Evolutionary conservation across 2,797 vertebrate genomes (phyloP).

Genomic region (Microctenopoma steveboyesi): DNA sequence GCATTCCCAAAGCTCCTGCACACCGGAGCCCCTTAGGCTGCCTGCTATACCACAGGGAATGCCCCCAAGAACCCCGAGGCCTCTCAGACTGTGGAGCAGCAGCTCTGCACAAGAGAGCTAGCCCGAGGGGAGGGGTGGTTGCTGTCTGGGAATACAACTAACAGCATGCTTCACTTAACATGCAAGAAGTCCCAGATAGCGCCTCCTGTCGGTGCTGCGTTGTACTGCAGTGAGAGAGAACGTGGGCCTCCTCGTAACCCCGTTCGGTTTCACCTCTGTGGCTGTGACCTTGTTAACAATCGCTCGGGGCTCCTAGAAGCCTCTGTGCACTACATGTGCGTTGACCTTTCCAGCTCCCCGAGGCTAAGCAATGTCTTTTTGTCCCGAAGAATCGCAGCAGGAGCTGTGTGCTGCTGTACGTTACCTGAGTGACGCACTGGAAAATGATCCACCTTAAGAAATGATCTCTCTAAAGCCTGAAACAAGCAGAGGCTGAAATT

Average conservation of each 20-base stretch:
- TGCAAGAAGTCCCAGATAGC: slow-evolving; percentile 59
- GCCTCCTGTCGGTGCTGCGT: slow-evolving; percentile 69
- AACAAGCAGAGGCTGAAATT: neutral
- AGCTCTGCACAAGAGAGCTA: slow-evolving; percentile 69
- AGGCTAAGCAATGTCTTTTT: slow-evolving; percentile 68
- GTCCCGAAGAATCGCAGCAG: slow-evolving; percentile 54
- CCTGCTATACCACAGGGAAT: slow-evolving; percentile 76
- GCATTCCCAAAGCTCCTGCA: slow-evolving; percentile 78
- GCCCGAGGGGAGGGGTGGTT: slow-evolving; percentile 58
- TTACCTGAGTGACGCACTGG: slow-evolving; percentile 31
- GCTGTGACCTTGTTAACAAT: slow-evolving; percentile 77
- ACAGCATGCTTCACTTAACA: slow-evolving; percentile 74
- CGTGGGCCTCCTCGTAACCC: slow-evolving; percentile 57
- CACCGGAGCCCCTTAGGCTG: slow-evolving; percentile 77
- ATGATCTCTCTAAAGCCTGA: neutral
- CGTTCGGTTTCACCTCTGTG: slow-evolving; percentile 70
- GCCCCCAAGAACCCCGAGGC: slow-evolving; percentile 77
- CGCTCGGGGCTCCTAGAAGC: slow-evolving; percentile 65
- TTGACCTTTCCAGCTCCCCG: slow-evolving; percentile 74
- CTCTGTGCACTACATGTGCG: slow-evolving; percentile 69
- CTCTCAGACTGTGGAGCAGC: slow-evolving; percentile 77
- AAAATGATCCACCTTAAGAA: slow-evolving; percentile 47
- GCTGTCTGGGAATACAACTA: slow-evolving; percentile 81
- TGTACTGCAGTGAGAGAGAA: slow-evolving; percentile 48
- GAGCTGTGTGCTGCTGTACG: slow-evolving; percentile 41